Conservation (phyloP, 2,797 vertebrate species). For the Sebastes ruberrimus region DNA sequence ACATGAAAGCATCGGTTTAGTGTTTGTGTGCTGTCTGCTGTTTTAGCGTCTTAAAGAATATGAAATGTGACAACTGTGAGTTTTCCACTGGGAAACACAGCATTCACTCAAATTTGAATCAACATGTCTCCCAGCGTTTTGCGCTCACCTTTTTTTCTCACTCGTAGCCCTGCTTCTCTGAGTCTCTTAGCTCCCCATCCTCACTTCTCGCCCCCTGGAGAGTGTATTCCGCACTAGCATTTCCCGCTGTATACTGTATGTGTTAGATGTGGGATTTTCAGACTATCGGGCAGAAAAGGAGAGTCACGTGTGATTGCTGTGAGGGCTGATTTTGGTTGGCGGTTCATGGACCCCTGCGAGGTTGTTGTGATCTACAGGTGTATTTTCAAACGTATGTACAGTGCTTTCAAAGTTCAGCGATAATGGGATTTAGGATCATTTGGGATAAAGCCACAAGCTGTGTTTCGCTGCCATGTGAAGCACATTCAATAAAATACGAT, state of each 20-base stretch:
- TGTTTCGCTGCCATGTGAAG: not conserved
- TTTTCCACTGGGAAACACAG: slow-evolving; percentile 18
- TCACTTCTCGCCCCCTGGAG: not conserved
- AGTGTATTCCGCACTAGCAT: not conserved
- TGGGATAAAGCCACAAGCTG: not conserved
- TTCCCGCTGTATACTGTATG: not conserved
- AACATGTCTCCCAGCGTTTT: not conserved
- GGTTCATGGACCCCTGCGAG: not conserved
- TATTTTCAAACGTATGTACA: not conserved
- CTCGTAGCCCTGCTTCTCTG: not conserved
- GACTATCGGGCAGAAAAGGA: not conserved
- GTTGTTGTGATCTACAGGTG: not conserved
- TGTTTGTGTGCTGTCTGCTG: not conserved
- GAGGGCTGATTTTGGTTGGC: not conserved
- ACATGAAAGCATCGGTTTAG: not conserved
- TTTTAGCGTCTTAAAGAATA: not conserved
- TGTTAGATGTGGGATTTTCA: slow-evolving; percentile 14
- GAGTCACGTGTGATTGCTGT: not conserved
- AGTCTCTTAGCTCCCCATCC: not conserved
- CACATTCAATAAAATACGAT: not conserved
- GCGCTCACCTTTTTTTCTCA: not conserved
- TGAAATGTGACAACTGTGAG: slow-evolving; percentile 21
- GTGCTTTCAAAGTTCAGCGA: not conserved
- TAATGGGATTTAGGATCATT: not conserved
- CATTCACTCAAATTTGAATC: slow-evolving; percentile 17